Evolutionary conservation across 2,888 invertebrate species (phyloP).

Genomic region (Standfussiana lucernea): DNA sequence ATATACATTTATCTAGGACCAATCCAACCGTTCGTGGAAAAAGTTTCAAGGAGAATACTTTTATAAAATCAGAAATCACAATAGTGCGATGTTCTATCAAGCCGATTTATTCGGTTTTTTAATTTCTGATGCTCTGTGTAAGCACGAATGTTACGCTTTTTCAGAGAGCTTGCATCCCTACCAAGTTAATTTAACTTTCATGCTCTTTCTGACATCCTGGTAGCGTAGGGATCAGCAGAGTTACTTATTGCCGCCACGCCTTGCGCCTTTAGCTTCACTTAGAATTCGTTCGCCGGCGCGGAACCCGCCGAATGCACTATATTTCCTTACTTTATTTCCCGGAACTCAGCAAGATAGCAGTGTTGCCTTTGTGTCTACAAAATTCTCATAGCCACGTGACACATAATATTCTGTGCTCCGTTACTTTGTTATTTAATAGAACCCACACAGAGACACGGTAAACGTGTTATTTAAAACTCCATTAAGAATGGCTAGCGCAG

Average conservation of each 20-base stretch:
- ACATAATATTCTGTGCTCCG: conserved; percentile 12
- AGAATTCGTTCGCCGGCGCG: conserved; percentile 3
- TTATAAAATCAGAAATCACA: conserved; percentile 2
- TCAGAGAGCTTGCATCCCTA: conserved; percentile 15
- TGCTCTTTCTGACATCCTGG: conserved; percentile 18
- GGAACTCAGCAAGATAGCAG: background rate
- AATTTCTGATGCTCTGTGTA: conserved; percentile 20
- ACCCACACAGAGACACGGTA: conserved; percentile 38
- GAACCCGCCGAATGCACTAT: conserved; percentile 11
- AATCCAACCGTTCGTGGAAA: background rate
- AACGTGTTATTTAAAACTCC: conserved; percentile 62
- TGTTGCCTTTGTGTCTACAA: conserved; percentile 22
- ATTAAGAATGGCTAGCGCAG: conserved; percentile 59
- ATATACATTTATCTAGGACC: conserved; percentile 14
- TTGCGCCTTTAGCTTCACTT: conserved; percentile 1
- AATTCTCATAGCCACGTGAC: conserved; percentile 24
- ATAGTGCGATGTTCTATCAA: background rate
- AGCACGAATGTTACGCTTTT: conserved; percentile 26
- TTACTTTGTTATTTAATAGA: conserved; percentile 37
- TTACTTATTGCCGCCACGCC: conserved; percentile 24
- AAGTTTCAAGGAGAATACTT: conserved; percentile 9
- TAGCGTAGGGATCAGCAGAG: conserved; percentile 3
- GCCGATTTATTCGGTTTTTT: background rate
- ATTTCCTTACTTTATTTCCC: conserved; percentile 20
- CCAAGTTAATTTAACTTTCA: conserved; percentile 32